Evolutionary conservation across 2,797 vertebrate genomes (phyloP), one percentile per base, ranked within the genome.

Genomic region (Anguilla anguilla): DNA sequence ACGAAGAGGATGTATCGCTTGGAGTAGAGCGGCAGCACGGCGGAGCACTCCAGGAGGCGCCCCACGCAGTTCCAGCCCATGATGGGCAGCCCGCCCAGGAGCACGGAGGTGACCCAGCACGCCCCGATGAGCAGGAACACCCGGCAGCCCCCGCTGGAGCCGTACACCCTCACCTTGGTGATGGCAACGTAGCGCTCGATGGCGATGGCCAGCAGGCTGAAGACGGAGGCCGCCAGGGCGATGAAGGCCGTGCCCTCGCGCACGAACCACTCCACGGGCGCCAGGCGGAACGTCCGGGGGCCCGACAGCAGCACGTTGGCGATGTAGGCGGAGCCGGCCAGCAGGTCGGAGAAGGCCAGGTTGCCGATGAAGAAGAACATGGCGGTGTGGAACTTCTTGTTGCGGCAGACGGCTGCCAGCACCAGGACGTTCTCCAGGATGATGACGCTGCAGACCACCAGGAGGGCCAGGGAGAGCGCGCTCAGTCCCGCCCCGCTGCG

Each of bases 321-420:
- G 43, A 99, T 97, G 91, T 99, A 99, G 74, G 98, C 97, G 0
- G 96, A 92, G 0, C 98, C 98, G 0, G 98, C 97, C 93, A 99
- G 87, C 6, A 99, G 95, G 89, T 99, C 98, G 0, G 98, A 99
- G 87, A 98, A 97, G 0, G 98, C 98, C 93, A 99, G 77, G 88
- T 99, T 99, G 22, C 98, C 98, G 6, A 99, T 98, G 93, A 99
- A 99, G 91, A 99, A 96, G 93, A 98, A 99, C 98, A 99, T 99
- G 92, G 98, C 98, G 0, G 98, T 96, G 93, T 99, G 98, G 77
- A 99, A 98, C 91, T 98, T 98, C 90, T 98, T 98, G 94, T 99
- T 99, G 77, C 98, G 96, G 86, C 93, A 97, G 0, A 99, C 97
- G 0, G 98, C 97, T 0, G 96, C 88, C 0, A 99, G 96, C 39